A percentile compares a stretch with the other conserved stretches of the same genome.
These are phyloP conservation scores for Ursus arctos DNA, from an alignment of 2,113 vertebrate genomes.

Conservation along the genomic window DNA sequence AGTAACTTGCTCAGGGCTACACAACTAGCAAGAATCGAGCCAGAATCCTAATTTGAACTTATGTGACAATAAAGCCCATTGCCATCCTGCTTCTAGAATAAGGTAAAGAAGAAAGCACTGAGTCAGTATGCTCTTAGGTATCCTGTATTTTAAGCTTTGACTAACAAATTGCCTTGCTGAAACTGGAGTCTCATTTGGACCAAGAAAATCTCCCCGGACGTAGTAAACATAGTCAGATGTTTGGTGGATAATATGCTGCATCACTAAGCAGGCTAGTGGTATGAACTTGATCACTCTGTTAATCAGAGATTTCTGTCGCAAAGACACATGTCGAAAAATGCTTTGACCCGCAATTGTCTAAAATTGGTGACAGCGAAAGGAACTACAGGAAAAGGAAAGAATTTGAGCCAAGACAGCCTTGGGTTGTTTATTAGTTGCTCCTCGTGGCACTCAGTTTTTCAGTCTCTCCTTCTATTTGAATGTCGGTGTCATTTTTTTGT, in stretches of 20 bases:
- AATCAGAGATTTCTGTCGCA: neutral
- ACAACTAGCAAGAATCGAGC: neutral
- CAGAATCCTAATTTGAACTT: neutral
- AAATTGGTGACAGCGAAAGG: neutral
- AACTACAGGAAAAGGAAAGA: slow-evolving; percentile 5
- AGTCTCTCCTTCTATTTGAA: slow-evolving; percentile 18
- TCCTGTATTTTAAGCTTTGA: neutral
- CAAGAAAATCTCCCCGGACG: neutral
- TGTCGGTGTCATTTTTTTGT: neutral
- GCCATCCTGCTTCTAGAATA: neutral
- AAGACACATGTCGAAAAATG: neutral
- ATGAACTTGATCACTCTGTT: neutral
- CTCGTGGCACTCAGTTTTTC: neutral
- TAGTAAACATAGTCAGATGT: neutral
- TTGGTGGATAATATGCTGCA: neutral
- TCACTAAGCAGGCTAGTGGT: neutral
- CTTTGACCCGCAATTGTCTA: neutral
- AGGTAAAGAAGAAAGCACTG: neutral
- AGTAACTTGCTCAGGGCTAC: neutral
- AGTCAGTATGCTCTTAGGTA: neutral
- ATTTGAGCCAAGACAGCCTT: neutral
- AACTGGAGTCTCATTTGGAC: neutral
- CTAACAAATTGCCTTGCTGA: neutral
- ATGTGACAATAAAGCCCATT: neutral
- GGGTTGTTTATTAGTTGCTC: neutral